These are phyloP conservation scores for Callipepla californica DNA, from an alignment of 2,113 vertebrate genomes.

Conservation along the genomic window DNA sequence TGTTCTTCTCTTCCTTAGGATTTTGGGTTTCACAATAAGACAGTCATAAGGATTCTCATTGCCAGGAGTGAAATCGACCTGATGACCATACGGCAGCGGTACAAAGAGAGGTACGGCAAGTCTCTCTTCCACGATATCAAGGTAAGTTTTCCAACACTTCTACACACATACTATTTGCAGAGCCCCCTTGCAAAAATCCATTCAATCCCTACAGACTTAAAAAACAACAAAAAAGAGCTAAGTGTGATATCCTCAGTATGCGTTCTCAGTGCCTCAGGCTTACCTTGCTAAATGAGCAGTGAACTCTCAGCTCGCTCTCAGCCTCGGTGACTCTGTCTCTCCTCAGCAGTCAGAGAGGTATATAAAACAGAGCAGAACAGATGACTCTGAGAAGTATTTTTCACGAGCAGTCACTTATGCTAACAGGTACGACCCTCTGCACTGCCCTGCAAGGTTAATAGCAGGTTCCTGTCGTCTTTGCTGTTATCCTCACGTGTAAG, in stretches of 20 bases:
- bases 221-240: not conserved
- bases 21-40: constrained; percentile 85
- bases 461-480: not conserved
- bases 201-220: not conserved
- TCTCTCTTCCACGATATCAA: constrained; percentile 83
- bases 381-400: not conserved
- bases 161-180: not conserved
- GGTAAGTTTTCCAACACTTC: constrained; percentile 68
- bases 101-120: constrained; percentile 83
- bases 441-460: not conserved
- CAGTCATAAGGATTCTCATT: constrained; percentile 82
- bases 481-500: not conserved
- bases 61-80: constrained; percentile 84
- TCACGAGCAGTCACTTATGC: not conserved
- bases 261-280: not conserved
- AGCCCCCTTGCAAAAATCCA: not conserved
- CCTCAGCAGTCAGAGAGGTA: not conserved
- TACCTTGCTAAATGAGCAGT: not conserved
- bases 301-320: not conserved
- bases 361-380: not conserved
- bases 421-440: not conserved
- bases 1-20: constrained; percentile 69
- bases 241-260: not conserved
- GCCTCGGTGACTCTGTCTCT: not conserved
- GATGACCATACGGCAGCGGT: constrained; percentile 77